Evolutionary conservation across 2,888 invertebrate species (phyloP).

Genomic region (Eristalinus aeneus): DNA sequence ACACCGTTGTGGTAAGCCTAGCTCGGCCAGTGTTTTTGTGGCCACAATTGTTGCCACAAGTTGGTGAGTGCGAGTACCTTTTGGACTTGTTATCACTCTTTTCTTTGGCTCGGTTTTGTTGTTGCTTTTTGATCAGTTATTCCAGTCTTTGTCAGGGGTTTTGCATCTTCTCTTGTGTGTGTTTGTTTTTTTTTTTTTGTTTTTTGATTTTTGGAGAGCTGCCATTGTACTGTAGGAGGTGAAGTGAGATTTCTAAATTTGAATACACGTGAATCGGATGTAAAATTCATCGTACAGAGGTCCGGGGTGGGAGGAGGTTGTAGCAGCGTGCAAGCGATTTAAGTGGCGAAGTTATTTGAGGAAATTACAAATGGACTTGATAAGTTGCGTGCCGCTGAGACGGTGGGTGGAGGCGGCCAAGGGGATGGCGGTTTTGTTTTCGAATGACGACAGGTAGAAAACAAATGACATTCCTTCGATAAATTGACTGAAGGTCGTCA

Average conservation of each 20-base stretch:
- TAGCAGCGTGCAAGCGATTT: constrained; percentile 28
- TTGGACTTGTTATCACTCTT: constrained; percentile 56
- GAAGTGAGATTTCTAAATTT: constrained; percentile 34
- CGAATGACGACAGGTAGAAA: background rate
- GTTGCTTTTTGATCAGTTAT: constrained; percentile 28
- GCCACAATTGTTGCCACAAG: constrained; percentile 59
- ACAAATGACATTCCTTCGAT: background rate
- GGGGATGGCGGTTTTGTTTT: background rate
- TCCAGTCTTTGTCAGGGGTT: constrained; percentile 11
- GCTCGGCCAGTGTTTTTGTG: constrained; percentile 38
- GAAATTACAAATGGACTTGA: constrained; percentile 22
- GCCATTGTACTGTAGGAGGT: background rate
- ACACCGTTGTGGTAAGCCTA: background rate
- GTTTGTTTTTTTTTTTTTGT: background rate
- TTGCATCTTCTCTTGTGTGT: constrained; percentile 2
- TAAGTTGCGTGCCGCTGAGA: constrained; percentile 19
- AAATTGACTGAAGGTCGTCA: background rate
- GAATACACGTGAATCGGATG: constrained; percentile 47
- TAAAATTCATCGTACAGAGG: background rate
- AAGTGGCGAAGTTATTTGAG: constrained; percentile 11
- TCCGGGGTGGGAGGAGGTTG: background rate
- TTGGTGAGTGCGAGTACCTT: constrained; percentile 24
- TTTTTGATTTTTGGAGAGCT: background rate
- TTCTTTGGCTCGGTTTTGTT: constrained; percentile 1
- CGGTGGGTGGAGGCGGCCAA: background rate